Evolutionary conservation across 2,888 invertebrate species (phyloP), one percentile per base, ranked within the genome.

Genomic region (Diaprepes abbreviatus): DNA sequence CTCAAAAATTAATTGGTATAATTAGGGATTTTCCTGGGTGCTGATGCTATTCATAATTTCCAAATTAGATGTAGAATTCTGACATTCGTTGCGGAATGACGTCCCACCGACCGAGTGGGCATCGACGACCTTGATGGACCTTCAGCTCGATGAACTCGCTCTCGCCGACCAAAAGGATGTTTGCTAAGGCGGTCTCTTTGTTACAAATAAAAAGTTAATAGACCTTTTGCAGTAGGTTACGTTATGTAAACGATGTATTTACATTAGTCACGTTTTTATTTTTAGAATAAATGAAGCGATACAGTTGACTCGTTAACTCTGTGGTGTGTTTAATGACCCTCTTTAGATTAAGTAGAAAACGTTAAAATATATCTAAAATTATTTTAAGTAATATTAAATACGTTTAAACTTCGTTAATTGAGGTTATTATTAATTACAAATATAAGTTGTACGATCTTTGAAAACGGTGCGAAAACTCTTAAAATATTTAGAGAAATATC

Each of bases 91-190:
- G 60, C 60, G 33, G 50, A 48, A 65, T 55, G 60, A 70, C 55
- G 70, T 55, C 60, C 54, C 28, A 40, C 33, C 36, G 57, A 57
- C 66, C 62, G 52, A 71, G 71, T 66, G 63, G 66, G 71, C 63
- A 31, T 12, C 24, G 7, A 19, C 57, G 45, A 35, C 71, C 63
- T 71, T 71, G 71, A 64, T 71, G 58, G 71, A 66, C 71, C 71
- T 71, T 71, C 66, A 71, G 71, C 71, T 71, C 71, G 71, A 71
- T 71, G 71, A 71, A 66, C 71, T 50, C 66, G 58, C 24, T 64
- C 17, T 66, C 66, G 43, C 66, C 63, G 66, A 54, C 66, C 58
- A 66, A 71, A 66, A 71, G 71, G 71, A 71, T 71, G 71, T 66
- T 71, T 71, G 66, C 66, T 38, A 50, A 63, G 71, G 62, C 71